Evolutionary conservation across 2,888 invertebrate genomes (phyloP), one percentile per base, ranked within the genome.

Genomic region (Geophilus truncorum): DNA sequence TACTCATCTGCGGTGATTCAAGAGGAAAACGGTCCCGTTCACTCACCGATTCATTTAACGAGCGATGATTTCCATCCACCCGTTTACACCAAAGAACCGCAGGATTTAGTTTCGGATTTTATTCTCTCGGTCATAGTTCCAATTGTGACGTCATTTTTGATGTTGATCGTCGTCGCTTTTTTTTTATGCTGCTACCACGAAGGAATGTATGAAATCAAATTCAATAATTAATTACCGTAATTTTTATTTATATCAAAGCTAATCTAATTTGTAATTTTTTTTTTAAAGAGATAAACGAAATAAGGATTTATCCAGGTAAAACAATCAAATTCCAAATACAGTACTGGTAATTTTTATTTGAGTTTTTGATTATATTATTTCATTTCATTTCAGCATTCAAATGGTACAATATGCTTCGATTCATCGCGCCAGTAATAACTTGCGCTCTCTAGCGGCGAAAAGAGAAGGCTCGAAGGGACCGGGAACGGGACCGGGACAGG

Each of bases 371-470:
- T 4, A 32, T 12, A 80, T 32, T 80, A 15, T 45, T 80, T 80
- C 70, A 75, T 81, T 32, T 83, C 32, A 15, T 15, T 21, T 57
- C 23, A 82, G 89, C 12, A 90, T 90, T 34, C 91, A 91, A 87
- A 90, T 91, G 89, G 90, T 90, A 4, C 91, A 91, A 84, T 91
- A 91, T 84, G 90, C 90, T 18, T 89, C 89, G 15, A 88, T 89
- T 10, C 89, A 89, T 84, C 89, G 90, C 81, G 90, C 90, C 7
- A 89, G 90, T 25, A 90, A 90, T 78, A 91, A 90, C 7, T 85
- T 91, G 15, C 89, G 91, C 82, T 91, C 91, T 80, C 86, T 91
- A 10, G 90, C 91, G 75, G 88, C 85, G 10, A 83, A 88, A 83
- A 85, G 90, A 80, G 87, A 83, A 10, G 82, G 82, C 23, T 81